phyloP scores from a whole-genome alignment of 2,797 vertebrate species.

The Furcifer pardalis region DNA sequence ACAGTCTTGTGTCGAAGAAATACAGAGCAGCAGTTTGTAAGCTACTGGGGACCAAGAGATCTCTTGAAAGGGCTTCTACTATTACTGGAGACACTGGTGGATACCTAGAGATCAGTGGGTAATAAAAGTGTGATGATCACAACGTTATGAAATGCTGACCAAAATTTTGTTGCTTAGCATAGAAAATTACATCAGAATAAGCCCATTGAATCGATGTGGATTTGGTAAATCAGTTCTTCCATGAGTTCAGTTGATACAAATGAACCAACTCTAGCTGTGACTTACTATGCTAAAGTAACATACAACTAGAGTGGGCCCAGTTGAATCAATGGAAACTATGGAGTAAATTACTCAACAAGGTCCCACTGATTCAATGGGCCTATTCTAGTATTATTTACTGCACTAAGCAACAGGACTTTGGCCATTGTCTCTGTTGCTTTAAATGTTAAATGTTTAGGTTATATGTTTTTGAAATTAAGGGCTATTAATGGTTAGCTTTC shows the following conservation, averaged over 20 bases:
- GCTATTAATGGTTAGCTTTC: neutral
- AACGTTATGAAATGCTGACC: neutral
- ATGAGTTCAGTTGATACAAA: no score
- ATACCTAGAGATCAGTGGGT: constrained; percentile 71
- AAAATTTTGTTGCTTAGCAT: no score
- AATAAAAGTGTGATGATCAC: neutral
- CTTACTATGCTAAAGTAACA: no score
- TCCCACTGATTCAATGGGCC: no score
- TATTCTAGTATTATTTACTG: no score
- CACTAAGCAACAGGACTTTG: no score
- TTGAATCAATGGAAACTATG: neutral
- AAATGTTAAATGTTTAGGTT: neutral
- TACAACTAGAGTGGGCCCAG: no score
- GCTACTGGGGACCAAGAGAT: constrained; percentile 72
- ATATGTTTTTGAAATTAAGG: neutral
- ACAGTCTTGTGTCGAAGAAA: constrained; percentile 89
- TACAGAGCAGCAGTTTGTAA: constrained; percentile 83
- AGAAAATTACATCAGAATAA: no score
- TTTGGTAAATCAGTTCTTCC: no score
- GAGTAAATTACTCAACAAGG: no score
- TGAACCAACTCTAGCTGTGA: no score
- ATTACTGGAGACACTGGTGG: constrained; percentile 59
- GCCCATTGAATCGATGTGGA: no score
- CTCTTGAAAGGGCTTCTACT: constrained; percentile 63
- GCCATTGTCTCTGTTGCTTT: accelerated